Percentiles rank a stretch among this genome's conserved stretches.
Conservation (phyloP, 2,113 vertebrate genomes). For the Monopterus albus region DNA sequence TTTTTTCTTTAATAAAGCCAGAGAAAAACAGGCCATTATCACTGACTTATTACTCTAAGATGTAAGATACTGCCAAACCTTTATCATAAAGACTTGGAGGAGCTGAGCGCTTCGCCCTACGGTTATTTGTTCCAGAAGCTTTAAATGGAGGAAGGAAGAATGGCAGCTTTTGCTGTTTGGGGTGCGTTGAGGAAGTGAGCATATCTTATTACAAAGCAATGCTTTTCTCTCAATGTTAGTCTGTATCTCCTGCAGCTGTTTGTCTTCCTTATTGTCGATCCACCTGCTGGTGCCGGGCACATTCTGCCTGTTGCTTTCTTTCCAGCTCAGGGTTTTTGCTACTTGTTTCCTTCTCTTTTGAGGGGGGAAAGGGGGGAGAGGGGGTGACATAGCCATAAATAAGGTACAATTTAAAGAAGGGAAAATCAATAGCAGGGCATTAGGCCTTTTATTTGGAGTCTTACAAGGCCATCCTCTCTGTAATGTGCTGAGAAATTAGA, state of each 20-base stretch:
- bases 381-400: slow-evolving; percentile 72
- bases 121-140: slow-evolving; percentile 55
- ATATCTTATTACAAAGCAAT: slow-evolving; percentile 40
- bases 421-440: slow-evolving; percentile 79
- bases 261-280: slow-evolving; percentile 49
- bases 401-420: slow-evolving; percentile 78
- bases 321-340: not conserved
- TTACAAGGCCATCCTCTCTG: slow-evolving; percentile 68
- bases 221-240: slow-evolving; percentile 44
- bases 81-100: slow-evolving; percentile 41
- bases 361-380: no score
- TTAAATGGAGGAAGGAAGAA: slow-evolving; percentile 47
- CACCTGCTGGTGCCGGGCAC: slow-evolving; percentile 38
- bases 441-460: slow-evolving; percentile 78
- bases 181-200: slow-evolving; percentile 47
- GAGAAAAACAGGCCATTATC: slow-evolving; percentile 53
- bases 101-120: not conserved
- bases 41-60: slow-evolving; percentile 61
- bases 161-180: slow-evolving; percentile 32
- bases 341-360: slow-evolving; percentile 17
- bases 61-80: slow-evolving; percentile 45
- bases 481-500: slow-evolving; percentile 77
- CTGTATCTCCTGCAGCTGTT: slow-evolving; percentile 44
- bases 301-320: slow-evolving; percentile 42
- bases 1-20: slow-evolving; percentile 52